phyloP scores from a whole-genome alignment of 2,113 vertebrate species.

The Lynx canadensis region DNA sequence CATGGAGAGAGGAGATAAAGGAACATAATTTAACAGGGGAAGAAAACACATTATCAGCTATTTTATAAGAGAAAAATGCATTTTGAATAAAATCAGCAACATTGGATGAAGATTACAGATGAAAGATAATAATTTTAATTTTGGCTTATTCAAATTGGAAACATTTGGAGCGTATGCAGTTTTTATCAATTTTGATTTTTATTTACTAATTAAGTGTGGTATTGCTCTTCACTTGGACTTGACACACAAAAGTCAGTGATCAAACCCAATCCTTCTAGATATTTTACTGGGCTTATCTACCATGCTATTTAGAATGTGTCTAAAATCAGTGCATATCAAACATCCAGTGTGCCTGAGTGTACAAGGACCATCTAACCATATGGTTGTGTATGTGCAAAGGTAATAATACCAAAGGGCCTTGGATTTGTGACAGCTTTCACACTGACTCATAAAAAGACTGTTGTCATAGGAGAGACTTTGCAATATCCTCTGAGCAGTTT shows the following conservation, averaged over 20 bases:
- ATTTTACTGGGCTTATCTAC: neutral
- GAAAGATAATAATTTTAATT: slow-evolving; percentile 55
- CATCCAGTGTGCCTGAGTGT: neutral
- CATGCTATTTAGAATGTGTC: neutral
- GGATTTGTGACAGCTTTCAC: neutral
- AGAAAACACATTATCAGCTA: slow-evolving; percentile 25
- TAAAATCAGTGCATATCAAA: neutral
- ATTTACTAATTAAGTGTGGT: slow-evolving; percentile 16
- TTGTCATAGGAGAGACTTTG: neutral
- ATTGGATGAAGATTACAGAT: slow-evolving; percentile 22
- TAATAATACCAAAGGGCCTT: neutral
- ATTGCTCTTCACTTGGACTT: neutral
- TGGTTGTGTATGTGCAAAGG: neutral
- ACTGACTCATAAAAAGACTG: neutral
- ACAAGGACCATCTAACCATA: neutral
- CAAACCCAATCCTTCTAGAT: neutral
- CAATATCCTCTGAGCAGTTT: neutral
- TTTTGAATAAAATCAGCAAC: slow-evolving; percentile 47
- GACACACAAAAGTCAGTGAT: neutral
- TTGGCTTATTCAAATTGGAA: slow-evolving; percentile 42
- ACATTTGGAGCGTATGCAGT: slow-evolving; percentile 8
- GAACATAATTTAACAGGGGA: neutral
- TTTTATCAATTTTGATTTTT: slow-evolving; percentile 49
- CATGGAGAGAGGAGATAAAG: slow-evolving; percentile 38
- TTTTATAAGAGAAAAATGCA: slow-evolving; percentile 21